Evolutionary conservation across 2,113 vertebrate species (phyloP).

Genomic region (Rhinolophus sinicus): DNA sequence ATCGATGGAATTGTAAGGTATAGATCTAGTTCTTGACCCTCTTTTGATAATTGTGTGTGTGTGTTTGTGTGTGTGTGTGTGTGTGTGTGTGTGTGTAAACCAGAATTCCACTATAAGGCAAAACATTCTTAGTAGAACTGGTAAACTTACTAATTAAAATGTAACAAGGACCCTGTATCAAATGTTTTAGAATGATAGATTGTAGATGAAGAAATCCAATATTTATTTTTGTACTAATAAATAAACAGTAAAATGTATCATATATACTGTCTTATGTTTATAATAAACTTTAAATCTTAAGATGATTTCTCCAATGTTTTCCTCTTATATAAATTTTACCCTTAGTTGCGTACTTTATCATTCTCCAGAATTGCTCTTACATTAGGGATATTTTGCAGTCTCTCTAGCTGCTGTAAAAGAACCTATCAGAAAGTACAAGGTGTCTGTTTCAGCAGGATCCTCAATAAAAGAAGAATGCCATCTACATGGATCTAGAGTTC

Average conservation of each 20-base stretch:
- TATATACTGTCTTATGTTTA: not conserved
- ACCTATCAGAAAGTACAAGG: not conserved
- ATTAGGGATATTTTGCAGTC: slow-evolving; percentile 13
- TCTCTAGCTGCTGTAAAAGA: not conserved
- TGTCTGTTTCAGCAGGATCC: slow-evolving; percentile 47
- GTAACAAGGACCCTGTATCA: not conserved
- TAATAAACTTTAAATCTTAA: slow-evolving; percentile 12
- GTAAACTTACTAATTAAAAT: not conserved
- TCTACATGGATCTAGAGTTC: not conserved
- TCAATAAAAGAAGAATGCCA: slow-evolving; percentile 56
- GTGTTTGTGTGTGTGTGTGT: too few relatives aligned
- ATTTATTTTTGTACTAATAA: slow-evolving; percentile 31
- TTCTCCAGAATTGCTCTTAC: not conserved
- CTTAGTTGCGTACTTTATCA: not conserved
- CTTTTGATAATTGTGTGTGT: not conserved
- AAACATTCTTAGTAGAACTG: not conserved
- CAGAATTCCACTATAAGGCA: not conserved
- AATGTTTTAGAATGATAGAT: not conserved
- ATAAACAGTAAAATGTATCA: not conserved
- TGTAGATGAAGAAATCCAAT: not conserved
- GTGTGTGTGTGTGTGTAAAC: not conserved
- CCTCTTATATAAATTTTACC: not conserved
- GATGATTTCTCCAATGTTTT: not conserved
- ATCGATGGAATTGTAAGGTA: not conserved
- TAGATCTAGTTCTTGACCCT: not conserved